Percentiles rank a stretch among this genome's conserved stretches.
Conservation (phyloP, 2,113 vertebrate genomes). For the Phodopus roborovskii region DNA sequence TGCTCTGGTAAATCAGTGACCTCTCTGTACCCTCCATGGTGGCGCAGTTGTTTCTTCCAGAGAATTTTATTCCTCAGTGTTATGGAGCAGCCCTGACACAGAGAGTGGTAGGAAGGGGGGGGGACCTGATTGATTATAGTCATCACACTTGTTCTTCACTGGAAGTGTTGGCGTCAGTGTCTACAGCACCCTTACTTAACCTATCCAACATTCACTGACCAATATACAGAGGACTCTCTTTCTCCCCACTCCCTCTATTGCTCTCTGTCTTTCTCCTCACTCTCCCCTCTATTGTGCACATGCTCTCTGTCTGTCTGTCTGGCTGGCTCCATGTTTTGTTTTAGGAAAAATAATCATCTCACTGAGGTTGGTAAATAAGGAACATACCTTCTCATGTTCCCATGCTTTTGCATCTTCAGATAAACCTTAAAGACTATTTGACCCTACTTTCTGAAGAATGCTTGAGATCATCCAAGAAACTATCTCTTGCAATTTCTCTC, state of each 20-base stretch:
- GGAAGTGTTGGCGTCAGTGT: constrained; percentile 76
- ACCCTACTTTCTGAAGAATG: not conserved
- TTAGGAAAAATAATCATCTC: not conserved
- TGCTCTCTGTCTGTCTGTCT: not conserved
- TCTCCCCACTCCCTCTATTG: not conserved
- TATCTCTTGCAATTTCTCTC: not conserved
- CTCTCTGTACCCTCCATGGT: constrained; percentile 74
- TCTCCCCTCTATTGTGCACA: too few species aligned
- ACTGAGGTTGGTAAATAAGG: not conserved
- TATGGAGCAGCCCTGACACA: constrained; percentile 68
- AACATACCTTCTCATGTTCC: not conserved
- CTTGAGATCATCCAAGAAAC: not conserved
- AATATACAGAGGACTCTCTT: not conserved
- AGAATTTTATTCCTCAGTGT: constrained; percentile 59
- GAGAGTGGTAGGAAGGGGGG: constrained; percentile 67
- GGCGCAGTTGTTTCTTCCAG: constrained; percentile 75
- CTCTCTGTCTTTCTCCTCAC: not conserved
- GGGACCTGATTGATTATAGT: constrained; percentile 75
- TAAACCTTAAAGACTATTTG: not conserved
- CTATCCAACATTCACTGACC: constrained; percentile 65
- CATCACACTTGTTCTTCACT: constrained; percentile 78
- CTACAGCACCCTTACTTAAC: constrained; percentile 81
- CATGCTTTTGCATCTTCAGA: not conserved
- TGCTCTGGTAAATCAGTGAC: constrained; percentile 65
- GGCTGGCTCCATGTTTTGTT: not conserved